A percentile compares a stretch with the other conserved stretches of the same genome.
Evolutionary conservation across 2,797 vertebrate genomes (phyloP).

Genomic region (Linurgus olivaceus): DNA sequence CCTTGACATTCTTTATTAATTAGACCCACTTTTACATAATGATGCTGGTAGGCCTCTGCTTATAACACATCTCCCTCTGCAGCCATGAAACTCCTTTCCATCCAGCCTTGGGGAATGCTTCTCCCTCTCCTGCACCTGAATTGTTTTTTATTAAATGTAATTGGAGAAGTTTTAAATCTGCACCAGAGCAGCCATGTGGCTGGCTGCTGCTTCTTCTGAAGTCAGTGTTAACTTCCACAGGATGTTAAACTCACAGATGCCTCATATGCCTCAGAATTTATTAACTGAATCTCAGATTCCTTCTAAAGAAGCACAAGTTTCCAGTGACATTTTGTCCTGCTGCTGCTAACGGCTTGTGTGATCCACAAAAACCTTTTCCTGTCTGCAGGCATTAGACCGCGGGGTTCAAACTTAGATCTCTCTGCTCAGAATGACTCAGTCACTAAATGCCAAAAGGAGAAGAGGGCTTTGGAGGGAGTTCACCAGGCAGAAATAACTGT

Average conservation of each 20-base stretch:
- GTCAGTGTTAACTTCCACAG: conserved; percentile 43
- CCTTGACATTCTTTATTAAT: not conserved
- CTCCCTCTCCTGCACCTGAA: not conserved
- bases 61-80: not conserved
- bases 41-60: not conserved
- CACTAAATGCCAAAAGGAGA: conserved; percentile 78
- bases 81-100: not conserved
- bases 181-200: conserved; percentile 16
- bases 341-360: not conserved
- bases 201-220: conserved; percentile 54
- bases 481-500: conserved; percentile 68
- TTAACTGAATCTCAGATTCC: conserved; percentile 28
- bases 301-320: conserved; percentile 14
- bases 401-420: conserved; percentile 75
- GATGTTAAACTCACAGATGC: conserved; percentile 56
- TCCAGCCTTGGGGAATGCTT: not conserved
- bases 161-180: not conserved
- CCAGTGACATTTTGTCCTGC: conserved; percentile 35
- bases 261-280: conserved; percentile 39
- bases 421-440: conserved; percentile 74
- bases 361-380: not conserved
- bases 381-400: conserved; percentile 72
- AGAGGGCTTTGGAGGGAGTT: conserved; percentile 76
- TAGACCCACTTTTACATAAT: not conserved
- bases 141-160: not conserved